Evolutionary conservation across 2,113 vertebrate species (phyloP), one percentile per base, ranked within the genome.

Genomic region (Elgaria multicarinata): DNA sequence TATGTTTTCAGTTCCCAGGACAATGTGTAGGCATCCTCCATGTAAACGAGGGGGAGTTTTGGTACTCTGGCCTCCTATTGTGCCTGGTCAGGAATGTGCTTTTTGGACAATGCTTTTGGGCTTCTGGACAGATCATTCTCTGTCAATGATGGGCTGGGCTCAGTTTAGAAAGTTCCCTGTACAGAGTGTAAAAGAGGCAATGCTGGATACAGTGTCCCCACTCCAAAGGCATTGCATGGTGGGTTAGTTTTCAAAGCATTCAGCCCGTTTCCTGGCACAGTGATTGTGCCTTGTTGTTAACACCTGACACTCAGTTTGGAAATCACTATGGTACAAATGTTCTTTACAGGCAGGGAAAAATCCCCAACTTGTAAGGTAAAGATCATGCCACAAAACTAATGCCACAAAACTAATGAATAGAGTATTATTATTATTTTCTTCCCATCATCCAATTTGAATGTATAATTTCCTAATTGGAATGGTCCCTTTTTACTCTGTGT

Each of bases 371-470:
- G n/a, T n/a, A n/a, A n/a, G n/a, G n/a, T n/a, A n/a, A n/a, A n/a
- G n/a, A n/a, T n/a, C n/a, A 24, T 79, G 24, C 55, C 31, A 71
- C 31, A 64, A 77, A 92, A 90, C 89, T 53, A 92, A 24, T 79
- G 24, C 55, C 31, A 71, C 31, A 64, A 77, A 92, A 90, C 89
- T 53, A 92, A 84, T 1, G 78, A 1, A 36, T 64, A 0, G 5
- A 22, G 28, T 74, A 10, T n/a, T n/a, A n/a, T n/a, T 85, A 72
- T 62, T 55, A 42, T 79, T 79, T 79, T 79, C 46, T 31, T 50
- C 14, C 83, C 10, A 55, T 85, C 4, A 50, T 83, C 91, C 67
- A 86, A 50, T 39, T 31, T 42, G 13, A 0, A 0, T 53, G 4
- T 6, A 6, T 46, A 9, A 72, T 12, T 84, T 4, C n/a, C 36